phyloP scores from a whole-genome alignment of 2,113 vertebrate genomes.

The Antidorcas marsupialis region DNA sequence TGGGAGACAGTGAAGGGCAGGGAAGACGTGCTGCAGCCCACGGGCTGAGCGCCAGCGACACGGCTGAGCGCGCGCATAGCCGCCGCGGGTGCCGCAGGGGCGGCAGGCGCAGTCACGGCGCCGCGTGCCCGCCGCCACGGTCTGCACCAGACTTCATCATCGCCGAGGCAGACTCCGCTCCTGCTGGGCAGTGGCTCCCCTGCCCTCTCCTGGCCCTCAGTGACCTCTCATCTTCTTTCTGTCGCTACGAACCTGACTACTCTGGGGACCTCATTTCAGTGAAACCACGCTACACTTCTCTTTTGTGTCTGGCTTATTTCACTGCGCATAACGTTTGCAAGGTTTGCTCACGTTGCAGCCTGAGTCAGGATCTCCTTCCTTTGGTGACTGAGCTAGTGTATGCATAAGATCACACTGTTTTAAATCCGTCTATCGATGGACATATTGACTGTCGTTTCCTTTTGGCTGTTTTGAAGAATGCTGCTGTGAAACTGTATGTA shows the following conservation, averaged over 20 bases:
- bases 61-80: accelerated
- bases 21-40: not conserved
- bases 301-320: not conserved
- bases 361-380: not conserved
- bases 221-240: not conserved
- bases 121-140: accelerated
- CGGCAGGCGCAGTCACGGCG: not conserved
- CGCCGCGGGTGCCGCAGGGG: not conserved
- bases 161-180: not conserved
- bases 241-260: not conserved
- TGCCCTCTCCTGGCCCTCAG: not conserved
- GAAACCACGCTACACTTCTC: accelerated
- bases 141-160: not conserved
- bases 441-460: not conserved
- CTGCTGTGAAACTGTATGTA: not conserved
- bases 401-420: accelerated
- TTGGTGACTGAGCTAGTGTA: no score
- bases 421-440: not conserved
- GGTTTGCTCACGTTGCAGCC: not conserved
- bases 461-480: not conserved
- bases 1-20: not conserved
- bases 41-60: not conserved
- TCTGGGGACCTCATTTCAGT: not conserved
- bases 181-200: no score
- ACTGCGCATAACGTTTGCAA: not conserved